Percentiles rank a stretch among this genome's conserved stretches.
Evolutionary conservation across 2,113 vertebrate species (phyloP).

Genomic region (Mixornis gularis): DNA sequence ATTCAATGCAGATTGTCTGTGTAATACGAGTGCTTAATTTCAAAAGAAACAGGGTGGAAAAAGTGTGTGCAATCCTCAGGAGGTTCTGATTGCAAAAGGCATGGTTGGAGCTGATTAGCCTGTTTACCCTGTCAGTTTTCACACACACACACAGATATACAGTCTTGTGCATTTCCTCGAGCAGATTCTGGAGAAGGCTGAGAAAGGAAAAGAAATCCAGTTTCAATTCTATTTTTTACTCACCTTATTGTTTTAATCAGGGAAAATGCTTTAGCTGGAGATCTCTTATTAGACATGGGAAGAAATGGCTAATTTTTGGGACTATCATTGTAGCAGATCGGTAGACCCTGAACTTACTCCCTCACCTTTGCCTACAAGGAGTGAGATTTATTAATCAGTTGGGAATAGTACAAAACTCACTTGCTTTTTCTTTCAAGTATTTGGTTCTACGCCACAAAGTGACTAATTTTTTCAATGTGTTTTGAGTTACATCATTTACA

Average conservation of each 20-base stretch:
- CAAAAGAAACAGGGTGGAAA: conserved; percentile 24
- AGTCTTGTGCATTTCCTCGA: neutral
- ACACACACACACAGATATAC: neutral
- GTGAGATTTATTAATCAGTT: neutral
- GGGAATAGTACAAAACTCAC: neutral
- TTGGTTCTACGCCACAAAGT: neutral
- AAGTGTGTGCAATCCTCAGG: neutral
- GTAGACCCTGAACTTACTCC: neutral
- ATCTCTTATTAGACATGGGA: neutral
- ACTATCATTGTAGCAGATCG: neutral
- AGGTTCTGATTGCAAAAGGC: conserved; percentile 6
- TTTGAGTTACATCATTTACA: neutral
- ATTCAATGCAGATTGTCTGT: neutral
- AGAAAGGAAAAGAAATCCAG: neutral
- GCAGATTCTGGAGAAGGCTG: neutral
- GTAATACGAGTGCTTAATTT: conserved; percentile 9
- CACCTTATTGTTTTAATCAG: neutral
- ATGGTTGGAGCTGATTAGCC: conserved; percentile 30
- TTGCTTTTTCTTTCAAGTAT: neutral
- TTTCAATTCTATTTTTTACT: neutral
- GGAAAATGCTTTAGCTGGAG: neutral
- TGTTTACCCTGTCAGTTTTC: conserved; percentile 14
- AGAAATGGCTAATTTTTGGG: neutral
- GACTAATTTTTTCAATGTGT: neutral
- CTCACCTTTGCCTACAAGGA: neutral